Evolutionary conservation across 2,797 vertebrate genomes (phyloP), one percentile per base, ranked within the genome.

Genomic region (Galaxias olidus): DNA sequence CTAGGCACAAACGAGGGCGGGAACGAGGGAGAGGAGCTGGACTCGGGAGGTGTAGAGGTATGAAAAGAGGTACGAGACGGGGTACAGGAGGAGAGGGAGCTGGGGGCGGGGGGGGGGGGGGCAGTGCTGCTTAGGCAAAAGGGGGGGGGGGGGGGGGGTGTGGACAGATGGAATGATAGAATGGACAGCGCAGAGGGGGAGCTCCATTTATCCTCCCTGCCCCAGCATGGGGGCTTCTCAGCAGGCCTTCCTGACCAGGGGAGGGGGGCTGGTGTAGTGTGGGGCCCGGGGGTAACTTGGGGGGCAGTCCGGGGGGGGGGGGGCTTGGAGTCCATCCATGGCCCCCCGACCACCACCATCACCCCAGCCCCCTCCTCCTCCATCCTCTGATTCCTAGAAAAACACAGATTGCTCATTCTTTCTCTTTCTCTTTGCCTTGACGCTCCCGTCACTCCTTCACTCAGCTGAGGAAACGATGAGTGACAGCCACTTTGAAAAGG

Each of bases 401-500:
- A 84, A 87, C 65, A 83, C 69, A 72, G 75, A 74, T 50, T 68
- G 46, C 44, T 71, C 68, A 73, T 82, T 84, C 47, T 76, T 76
- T 65, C 71, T 69, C 77, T 30, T 49, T 69, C 61, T 62, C 15
- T 47, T 48, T 72, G 40, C 48, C 56, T 57, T 19, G 40, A 77
- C 60, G 55, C 44, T 69, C 47, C 45, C 40, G 17, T 61, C 52
- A 62, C 61, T 75, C 65, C 54, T 72, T 65, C 56, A 61, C 49
- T 45, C 53, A 77, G 69, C 74, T 51, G 59, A 70, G 79, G 81
- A 87, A 83, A 85, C 76, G 64, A 80, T 79, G 72, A 76, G 64
- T 80, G 77, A 81, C 74, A 83, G 75, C 69, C 80, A 74, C 72
- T 78, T 80, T 68, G 68, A 62, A 67, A 18, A 69, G 69, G 55